A percentile compares a stretch with the other conserved stretches of the same genome.
phyloP scores from a whole-genome alignment of 2,797 vertebrate species.

The Enteromius unitaeniatus region DNA sequence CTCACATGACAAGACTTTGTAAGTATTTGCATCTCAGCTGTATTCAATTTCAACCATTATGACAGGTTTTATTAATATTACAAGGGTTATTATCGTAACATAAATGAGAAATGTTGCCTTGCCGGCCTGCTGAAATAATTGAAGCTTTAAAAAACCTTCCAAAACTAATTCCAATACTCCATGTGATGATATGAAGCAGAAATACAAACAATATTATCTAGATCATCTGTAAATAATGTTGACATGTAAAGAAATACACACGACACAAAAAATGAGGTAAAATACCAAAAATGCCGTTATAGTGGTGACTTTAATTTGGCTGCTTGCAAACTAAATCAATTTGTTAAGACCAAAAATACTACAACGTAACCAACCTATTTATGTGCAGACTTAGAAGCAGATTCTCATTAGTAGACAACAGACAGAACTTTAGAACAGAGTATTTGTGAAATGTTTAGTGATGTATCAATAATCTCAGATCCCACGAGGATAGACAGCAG shows the following conservation, averaged over 20 bases:
- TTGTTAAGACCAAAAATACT: neutral
- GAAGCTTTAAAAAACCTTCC: neutral
- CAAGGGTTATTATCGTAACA: neutral
- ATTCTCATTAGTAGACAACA: constrained; percentile 2
- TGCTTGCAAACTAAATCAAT: neutral
- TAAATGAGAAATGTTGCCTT: neutral
- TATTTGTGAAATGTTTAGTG: constrained; percentile 10
- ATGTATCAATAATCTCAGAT: neutral
- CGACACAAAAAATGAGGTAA: neutral
- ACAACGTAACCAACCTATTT: neutral
- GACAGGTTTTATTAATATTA: neutral
- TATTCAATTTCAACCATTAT: constrained; percentile 60
- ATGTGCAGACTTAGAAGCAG: neutral
- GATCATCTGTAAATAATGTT: constrained; percentile 30
- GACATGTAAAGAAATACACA: neutral
- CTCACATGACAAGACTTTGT: neutral
- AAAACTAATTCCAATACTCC: neutral
- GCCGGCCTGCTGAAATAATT: neutral
- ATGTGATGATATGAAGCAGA: constrained; percentile 10
- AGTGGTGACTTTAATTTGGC: neutral
- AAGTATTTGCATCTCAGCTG: constrained; percentile 42
- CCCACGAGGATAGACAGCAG: constrained; percentile 8
- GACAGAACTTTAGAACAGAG: neutral
- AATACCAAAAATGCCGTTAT: neutral
- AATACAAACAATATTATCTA: constrained; percentile 67